Evolutionary conservation across 2,888 invertebrate species (phyloP), one percentile per base, ranked within the genome.

Genomic region (Ryuthela nishihirai): DNA sequence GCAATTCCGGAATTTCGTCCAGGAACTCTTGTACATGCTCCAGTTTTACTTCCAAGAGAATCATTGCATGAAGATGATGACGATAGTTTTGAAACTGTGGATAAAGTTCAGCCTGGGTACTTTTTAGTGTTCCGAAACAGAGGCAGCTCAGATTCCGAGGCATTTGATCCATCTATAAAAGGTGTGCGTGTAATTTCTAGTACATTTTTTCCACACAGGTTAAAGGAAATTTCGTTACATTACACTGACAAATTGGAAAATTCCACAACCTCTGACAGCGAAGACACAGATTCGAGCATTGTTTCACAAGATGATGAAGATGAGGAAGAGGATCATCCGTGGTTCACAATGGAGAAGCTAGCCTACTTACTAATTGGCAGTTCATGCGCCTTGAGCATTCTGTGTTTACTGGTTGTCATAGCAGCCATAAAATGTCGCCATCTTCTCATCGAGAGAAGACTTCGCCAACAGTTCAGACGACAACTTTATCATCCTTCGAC

Each of bases 341-440:
- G 9, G 7, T 12, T 59, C 40, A 59, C 59, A 6, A 59, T 59
- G 59, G 59, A 59, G 21, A 59, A 52, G 20, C 46, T 59, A 2
- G 59, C 59, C 23, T 59, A 52, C 15, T 26, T 59, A 4, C 44
- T 59, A 2, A 59, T 59, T 4, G 59, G 59, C 32, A 59, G 53
- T 7, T 59, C 53, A 35, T 59, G 59, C 9, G 59, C 53, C 3
- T 35, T 59, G 21, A 59, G 59, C 20, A 53, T 59, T 20, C 40
- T 59, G 2, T 59, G 59, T 35, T 25, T 59, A 25, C 44, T 42
- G 24, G 53, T 53, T 5, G 59, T 59, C n/a, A 44, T 59, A 9
- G 17, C 42, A 7, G 59, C 59, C 18, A 53, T 59, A 18, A 53
- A 53, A 7, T 59, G 59, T 35, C 35, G 59, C 15, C 29, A 53